Base-by-base conservation (phyloP, 2,797 vertebrate genomes). In the Scolopax rusticola region DNA sequence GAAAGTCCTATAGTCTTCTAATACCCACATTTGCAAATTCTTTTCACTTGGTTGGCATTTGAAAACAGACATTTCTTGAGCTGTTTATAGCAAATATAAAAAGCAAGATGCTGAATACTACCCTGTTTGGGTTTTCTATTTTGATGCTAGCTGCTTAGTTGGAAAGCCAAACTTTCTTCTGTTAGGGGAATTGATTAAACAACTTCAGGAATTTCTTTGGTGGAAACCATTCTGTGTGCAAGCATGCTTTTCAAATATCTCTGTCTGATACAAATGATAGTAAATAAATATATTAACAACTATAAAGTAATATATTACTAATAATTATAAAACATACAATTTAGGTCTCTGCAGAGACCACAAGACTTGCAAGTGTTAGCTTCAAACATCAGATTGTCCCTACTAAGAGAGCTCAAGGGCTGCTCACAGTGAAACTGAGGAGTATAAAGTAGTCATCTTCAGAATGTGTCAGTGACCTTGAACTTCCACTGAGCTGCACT, bases 391-490 rank as follows among this genome's bases (percentile, higher is more conserved):
- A 36, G 43, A 28, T 56, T 69, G 47, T 16, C 30, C 27, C n/a
- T 74, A 8, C 14, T 53, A 18, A 48, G 47, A 71, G 47, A 78
- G 19, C 21, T 57, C 14, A n/a, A 50, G 60, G 1, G 1, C 68
- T 84, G 32, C 33, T 84, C 30, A 24, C 24, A 14, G 32, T 38
- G 47, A 23, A 76, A 68, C 13, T 82, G 27, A 69, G 51, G n/a
- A 84, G 48, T 9, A 2, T 41, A 32, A 64, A 68, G 27, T 48
- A 60, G 28, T 12, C 18, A 2, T 80, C 87, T 94, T 81, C 79
- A 88, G 79, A 89, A 89, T 65, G 79, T 41, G 21, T 50, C 84
- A 16, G 11, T 84, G 90, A 94, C 95, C 90, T 95, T 96, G 90
- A 95, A 77, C 32, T 47, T 94, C 56, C 30, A n/a, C 36, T 30